Evolutionary conservation across 2,113 vertebrate genomes (phyloP), one percentile per base, ranked within the genome.

Genomic region (Balaenoptera acutorostrata): DNA sequence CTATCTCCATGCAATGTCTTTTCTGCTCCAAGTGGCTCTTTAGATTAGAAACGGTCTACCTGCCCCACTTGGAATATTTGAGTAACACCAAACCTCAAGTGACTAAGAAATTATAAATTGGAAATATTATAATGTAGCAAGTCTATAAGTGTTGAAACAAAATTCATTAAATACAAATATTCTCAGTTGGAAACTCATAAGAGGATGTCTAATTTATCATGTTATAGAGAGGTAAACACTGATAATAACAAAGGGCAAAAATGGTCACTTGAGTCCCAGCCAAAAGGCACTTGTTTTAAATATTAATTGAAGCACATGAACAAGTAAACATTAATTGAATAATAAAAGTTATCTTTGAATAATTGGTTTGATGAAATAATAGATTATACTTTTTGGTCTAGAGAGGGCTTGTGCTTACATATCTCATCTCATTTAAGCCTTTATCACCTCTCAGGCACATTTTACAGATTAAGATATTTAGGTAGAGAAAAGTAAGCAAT

Each of bases 1-100:
- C 27, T 31, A 17, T 11, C 1, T 15, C 0, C 39, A 39, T 0
- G 4, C 29, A 55, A 14, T 14, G 21, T 27, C 2, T 1, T 55
- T 66, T 88, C 74, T 68, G 14, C 82, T 57, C 9, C 29, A 23
- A 88, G 1, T 8, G 18, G 5, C 3, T 78, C 25, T 68, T 83
- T 21, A 59, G 27, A 44, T 81, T 74, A 80, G 5, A 66, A 85
- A 77, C n/a, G 0, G 4, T 78, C 6, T 77, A 17, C 10, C 61
- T 18, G 17, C 21, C 0, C 15, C 8, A 31, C 15, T 77, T 93
- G 27, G 20, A 64, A 59, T 31, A 10, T 75, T 95, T 93, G 8
- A 68, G 44, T 87, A 72, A 87, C 9, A 31, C 8, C 27, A 7
- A 57, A 72, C 3, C 44, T 78, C 33, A 85, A 69, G 1, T 74